phyloP scores from a whole-genome alignment of 1,140 invertebrate genomes.

The Archivesica marissinica region DNA sequence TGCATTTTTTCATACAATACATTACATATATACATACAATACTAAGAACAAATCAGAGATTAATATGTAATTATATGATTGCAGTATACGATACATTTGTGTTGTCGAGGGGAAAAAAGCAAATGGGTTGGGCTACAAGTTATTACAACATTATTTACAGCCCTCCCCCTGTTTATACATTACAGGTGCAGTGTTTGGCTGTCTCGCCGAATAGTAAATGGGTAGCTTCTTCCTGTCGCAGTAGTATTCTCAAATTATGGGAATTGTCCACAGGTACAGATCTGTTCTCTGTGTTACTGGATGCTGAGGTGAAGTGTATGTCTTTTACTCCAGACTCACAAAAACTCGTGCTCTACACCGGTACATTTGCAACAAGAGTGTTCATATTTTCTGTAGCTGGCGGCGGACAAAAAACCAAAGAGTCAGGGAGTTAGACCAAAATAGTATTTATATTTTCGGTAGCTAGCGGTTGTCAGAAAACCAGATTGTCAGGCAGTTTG shows the following conservation, averaged over 20 bases:
- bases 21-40: no score
- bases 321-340: constrained; percentile 66
- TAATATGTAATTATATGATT: no score
- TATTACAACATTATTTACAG: no score
- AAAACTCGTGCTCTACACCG: constrained; percentile 65
- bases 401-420: neutral
- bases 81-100: no score
- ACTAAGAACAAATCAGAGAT: no score
- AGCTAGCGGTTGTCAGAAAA: no score
- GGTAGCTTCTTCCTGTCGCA: constrained; percentile 68
- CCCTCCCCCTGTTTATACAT: neutral
- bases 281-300: constrained; percentile 63
- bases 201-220: constrained; percentile 68
- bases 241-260: constrained; percentile 73
- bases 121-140: no score
- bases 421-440: no score
- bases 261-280: constrained; percentile 57
- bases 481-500: no score
- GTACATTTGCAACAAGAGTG: constrained; percentile 64
- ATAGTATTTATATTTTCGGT: no score
- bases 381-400: constrained; percentile 59
- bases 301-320: constrained; percentile 60
- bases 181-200: constrained; percentile 64
- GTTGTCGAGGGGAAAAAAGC: no score
- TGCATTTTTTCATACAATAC: no score